These are phyloP conservation scores for Gallinago jamesoni DNA, from an alignment of 2,113 vertebrate genomes.

Conservation along the genomic window DNA sequence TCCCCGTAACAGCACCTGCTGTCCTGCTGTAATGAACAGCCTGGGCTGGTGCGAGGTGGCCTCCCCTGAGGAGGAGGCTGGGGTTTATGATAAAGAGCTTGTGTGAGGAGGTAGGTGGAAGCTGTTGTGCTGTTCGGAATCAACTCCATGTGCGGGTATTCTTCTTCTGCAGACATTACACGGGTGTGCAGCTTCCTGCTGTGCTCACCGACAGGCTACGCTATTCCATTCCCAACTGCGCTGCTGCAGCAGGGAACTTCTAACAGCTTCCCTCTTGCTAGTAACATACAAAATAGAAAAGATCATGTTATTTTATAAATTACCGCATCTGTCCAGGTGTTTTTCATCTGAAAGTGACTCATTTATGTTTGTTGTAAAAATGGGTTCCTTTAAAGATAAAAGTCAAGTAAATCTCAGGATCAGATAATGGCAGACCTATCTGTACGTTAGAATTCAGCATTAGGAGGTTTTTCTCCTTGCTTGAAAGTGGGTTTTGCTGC, in stretches of 20 bases:
- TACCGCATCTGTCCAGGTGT: neutral
- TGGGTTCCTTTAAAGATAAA: neutral
- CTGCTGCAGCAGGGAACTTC: neutral
- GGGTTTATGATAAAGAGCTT: fast-evolving
- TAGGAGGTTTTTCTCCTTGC: neutral
- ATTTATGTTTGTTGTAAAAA: neutral
- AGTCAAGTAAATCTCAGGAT: neutral
- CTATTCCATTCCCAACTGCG: neutral
- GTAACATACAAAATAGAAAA: neutral
- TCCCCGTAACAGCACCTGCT: fast-evolving
- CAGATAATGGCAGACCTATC: fast-evolving
- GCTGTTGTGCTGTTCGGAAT: neutral
- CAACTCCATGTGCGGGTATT: fast-evolving
- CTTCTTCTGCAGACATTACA: fast-evolving
- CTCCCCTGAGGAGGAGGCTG: neutral
- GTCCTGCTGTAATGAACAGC: fast-evolving
- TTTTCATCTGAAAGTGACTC: neutral
- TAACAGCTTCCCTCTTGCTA: neutral
- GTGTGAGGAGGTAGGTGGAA: neutral
- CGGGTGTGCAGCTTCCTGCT: neutral
- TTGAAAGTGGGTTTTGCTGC: neutral
- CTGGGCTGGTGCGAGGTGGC: neutral
- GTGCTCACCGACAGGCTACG: neutral
- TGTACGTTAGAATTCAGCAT: neutral
- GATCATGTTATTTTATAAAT: neutral